phyloP scores from a whole-genome alignment of 2,888 invertebrate genomes.

The Xanthia icteritia region DNA sequence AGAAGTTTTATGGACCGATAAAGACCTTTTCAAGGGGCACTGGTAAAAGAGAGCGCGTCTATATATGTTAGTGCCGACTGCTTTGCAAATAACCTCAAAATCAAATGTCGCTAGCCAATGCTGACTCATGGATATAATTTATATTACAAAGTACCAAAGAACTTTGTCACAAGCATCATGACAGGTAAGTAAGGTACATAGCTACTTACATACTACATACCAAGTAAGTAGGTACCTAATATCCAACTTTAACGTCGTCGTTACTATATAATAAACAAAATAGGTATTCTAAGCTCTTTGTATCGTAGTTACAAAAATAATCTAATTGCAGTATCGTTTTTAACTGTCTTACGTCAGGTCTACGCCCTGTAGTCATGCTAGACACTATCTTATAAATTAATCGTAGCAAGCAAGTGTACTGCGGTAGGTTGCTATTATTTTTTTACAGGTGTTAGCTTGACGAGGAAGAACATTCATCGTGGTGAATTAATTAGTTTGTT shows the following conservation, averaged over 20 bases:
- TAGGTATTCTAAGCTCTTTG: not conserved
- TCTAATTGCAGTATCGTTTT: conserved; percentile 54
- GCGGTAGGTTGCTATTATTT: conserved; percentile 54
- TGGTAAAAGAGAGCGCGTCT: conserved; percentile 76
- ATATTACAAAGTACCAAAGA: conserved; percentile 20
- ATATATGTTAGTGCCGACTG: conserved; percentile 67
- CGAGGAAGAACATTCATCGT: conserved; percentile 13
- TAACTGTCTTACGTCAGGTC: conserved; percentile 52
- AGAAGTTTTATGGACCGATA: conserved; percentile 88
- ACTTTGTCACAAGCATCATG: conserved; percentile 14
- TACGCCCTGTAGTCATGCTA: conserved; percentile 58
- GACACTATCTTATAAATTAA: conserved; percentile 64
- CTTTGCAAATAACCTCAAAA: conserved; percentile 73
- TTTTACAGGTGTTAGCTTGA: conserved; percentile 55
- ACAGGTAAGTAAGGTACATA: conserved; percentile 1
- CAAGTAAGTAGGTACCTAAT: not conserved
- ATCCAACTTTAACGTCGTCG: not conserved
- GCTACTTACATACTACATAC: not conserved
- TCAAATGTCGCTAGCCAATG: conserved; percentile 63
- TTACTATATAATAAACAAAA: not conserved
- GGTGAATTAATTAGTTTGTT: conserved; percentile 29
- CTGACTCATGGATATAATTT: conserved; percentile 54
- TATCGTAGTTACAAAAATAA: conserved; percentile 31
- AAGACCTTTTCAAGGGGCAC: conserved; percentile 86
- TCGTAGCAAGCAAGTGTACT: conserved; percentile 54